Evolutionary conservation across 1,140 invertebrate genomes (phyloP), one percentile per base, ranked within the genome.

Genomic region (Cyclargus thomasi): DNA sequence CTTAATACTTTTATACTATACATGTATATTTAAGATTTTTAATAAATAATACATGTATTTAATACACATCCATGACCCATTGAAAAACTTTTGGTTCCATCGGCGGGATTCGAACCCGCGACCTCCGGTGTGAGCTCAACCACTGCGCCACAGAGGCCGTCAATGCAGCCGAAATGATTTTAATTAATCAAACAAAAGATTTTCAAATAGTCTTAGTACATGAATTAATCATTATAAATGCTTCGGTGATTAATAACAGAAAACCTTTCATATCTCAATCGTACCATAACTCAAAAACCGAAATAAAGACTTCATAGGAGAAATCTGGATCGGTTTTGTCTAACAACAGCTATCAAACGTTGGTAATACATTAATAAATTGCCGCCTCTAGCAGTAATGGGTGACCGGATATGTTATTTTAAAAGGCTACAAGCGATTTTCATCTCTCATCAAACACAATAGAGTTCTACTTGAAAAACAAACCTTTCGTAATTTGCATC

Each of bases 321-420:
- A 81, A 80, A 79, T 74, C 69, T 76, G 62, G 71, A 80, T 73
- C 74, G 69, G 64, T 71, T 79, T 74, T 83, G 80, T 78, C 76
- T 83, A 85, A 85, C 77, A 80, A 77, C 69, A 77, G 70, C 80
- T 78, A 79, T 85, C 79, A 80, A 80, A 78, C 70, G 70, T 74
- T 74, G 75, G 67, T 77, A 68, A 70, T 74, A 82, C 77, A 80
- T 84, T 83, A 79, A 85, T 82, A 84, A 84, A 83, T 82, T 80
- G 78, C 67, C 71, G 86, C 86, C 84, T 76, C 65, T 70, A 79
- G 86, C 80, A 57, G 76, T 79, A 73, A 59, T 74, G 70, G 70
- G 71, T 80, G 77, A 80, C 82, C 83, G 83, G 82, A 87, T 81
- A 80, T 78, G 62, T 69, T 80, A 76, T 74, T 63, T 71, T 59